Base-by-base conservation (phyloP, 2,113 vertebrate genomes). In the Carassius auratus region DNA sequence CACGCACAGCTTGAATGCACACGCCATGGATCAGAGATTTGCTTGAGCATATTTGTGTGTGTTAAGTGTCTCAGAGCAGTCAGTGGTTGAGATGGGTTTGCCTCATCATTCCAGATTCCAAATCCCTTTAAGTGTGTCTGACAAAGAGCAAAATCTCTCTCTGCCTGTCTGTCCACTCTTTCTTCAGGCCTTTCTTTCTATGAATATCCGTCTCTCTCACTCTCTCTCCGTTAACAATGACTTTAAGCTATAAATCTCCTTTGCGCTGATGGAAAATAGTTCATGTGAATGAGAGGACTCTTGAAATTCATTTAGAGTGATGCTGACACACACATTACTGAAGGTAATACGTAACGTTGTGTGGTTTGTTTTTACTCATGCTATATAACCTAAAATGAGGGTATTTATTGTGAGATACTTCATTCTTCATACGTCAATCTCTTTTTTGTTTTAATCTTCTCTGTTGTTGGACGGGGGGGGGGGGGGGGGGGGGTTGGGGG, bases 101-200 rank as follows among this genome's bases (percentile, higher is more conserved):
- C 17, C 62, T 81, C 79, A 69, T 69, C 79, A 52, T 81, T 81
- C 38, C 78, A 80, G 59, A 80, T 42, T 15, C 45, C 19, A 81
- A 81, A 81, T 81, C 79, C 61, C 45, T 69, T 81, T 81, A 81
- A 81, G 79, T 69, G 62, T 81, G 79, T 81, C 79, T 81, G 79
- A 68, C 61, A 52, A 81, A 81, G 62, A 52, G 79, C 42, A 52
- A 81, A 68, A 21, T 75, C 30, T 76, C 13, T 76, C 42, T 84
- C 55, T 68, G 45, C 15, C 68, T 80, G 15, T 36, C 75, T 68
- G 17, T 64, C 36, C 57, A 17, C 55, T 59, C 59, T 55, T 42
- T 30, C 4, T 66, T 21, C 55, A 36, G 50, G 15, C 50, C 73
- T 81, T 62, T 73, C 33, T 85, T 57, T 80, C 71, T 62, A 21